Conservation (phyloP, 2,797 vertebrate species). For the Apogon talboti region DNA sequence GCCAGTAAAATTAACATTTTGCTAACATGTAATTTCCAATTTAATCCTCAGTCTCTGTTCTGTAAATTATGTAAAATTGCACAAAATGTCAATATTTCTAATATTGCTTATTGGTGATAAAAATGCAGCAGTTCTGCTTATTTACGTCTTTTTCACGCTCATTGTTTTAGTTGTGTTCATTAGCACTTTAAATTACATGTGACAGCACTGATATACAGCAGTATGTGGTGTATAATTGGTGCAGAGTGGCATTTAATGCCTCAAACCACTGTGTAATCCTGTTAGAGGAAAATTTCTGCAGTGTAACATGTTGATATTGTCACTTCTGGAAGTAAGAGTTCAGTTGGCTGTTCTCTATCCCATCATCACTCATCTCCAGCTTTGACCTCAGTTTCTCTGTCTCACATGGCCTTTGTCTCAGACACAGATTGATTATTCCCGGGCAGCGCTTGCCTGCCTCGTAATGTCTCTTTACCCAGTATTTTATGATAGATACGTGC, state of each 20-base stretch:
- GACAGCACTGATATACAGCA: not conserved
- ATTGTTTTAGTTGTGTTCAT: not conserved
- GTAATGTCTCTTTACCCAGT: slow-evolving; percentile 21
- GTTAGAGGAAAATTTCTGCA: too few species aligned
- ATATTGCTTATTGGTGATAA: not conserved
- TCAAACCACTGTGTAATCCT: not conserved
- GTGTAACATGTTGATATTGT: too few species aligned
- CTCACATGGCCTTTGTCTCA: slow-evolving; percentile 33
- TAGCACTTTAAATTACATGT: not conserved
- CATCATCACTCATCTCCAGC: slow-evolving; percentile 13
- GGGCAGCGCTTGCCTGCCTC: slow-evolving; percentile 15
- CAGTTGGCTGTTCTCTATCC: slow-evolving; percentile 2
- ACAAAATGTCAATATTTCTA: not conserved
- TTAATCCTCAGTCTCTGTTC: too few species aligned
- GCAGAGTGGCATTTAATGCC: not conserved
- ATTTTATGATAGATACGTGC: slow-evolving; percentile 34
- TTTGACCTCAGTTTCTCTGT: slow-evolving; percentile 41
- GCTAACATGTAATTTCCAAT: too few species aligned
- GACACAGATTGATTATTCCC: slow-evolving; percentile 41
- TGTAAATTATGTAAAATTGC: too few species aligned
- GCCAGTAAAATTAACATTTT: too few species aligned
- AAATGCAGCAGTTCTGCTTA: not conserved
- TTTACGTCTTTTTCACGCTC: not conserved
- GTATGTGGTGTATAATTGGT: slow-evolving; percentile 1
- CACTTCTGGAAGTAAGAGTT: not conserved